These are phyloP conservation scores for Rhabdomys dilectus DNA, from an alignment of 2,113 vertebrate species.

Conservation along the genomic window DNA sequence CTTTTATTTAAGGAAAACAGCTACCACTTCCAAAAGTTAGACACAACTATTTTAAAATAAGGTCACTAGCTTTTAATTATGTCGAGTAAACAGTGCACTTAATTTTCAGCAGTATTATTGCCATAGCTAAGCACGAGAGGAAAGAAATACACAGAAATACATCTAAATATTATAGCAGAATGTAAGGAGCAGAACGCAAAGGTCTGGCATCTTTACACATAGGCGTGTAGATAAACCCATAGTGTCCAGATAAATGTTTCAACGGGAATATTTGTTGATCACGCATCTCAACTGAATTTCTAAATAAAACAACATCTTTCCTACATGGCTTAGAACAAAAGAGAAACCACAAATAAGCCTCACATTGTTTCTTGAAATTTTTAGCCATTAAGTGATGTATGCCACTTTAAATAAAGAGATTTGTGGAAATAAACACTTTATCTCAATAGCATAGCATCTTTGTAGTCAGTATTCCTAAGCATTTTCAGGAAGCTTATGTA, in stretches of 20 bases:
- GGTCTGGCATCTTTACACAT: not conserved
- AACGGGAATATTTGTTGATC: not conserved
- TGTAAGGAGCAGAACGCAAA: not conserved
- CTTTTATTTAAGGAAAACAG: constrained; percentile 1
- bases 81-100: not conserved
- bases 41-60: constrained; percentile 20
- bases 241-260: not conserved
- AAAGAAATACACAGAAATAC: not conserved
- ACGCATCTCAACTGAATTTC: constrained; percentile 17
- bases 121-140: not conserved
- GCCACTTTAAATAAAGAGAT: not conserved
- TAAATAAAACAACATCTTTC: not conserved
- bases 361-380: not conserved
- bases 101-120: not conserved
- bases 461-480: not conserved
- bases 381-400: not conserved
- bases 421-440: not conserved
- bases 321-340: not conserved
- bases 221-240: not conserved
- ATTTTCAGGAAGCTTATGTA: not conserved
- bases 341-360: not conserved
- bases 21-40: not conserved
- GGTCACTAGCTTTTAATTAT: not conserved
- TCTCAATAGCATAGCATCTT: not conserved
- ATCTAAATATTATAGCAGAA: not conserved